Evolutionary conservation across 2,888 invertebrate genomes (phyloP), one percentile per base, ranked within the genome.

Genomic region (Agrotis segetum): DNA sequence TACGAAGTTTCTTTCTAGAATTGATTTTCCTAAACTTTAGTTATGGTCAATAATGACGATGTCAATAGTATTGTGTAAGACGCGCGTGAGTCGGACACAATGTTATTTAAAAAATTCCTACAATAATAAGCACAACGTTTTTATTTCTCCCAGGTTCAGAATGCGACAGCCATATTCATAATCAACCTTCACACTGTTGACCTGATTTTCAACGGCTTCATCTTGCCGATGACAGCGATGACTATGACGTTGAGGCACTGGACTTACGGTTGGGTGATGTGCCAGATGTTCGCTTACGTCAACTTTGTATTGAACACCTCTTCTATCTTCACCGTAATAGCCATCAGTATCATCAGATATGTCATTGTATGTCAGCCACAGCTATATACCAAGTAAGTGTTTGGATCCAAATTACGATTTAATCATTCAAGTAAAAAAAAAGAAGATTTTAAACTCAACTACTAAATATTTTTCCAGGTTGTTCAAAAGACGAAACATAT

Each of bases 291-390:
- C 88, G 98, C 98, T 0, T 93, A 98, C 82, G 94, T 98, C 60
- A 97, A 98, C 77, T 98, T 98, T 86, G 97, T 97, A 3, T 95
- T 98, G 7, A 97, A 98, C 49, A 98, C 98, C 2, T 97, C 98
- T 1, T 98, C 98, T 0, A 96, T 98, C 34, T 97, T 98, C 91
- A 98, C 98, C n/a, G 97, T 98, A 11, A 95, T 98, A 52, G 97
- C 98, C 68, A 98, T 98, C 88, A 98, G 98, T 44, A 97, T 98
- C 90, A 98, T 98, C 93, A 97, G 98, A 92, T 98, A 98, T 89
- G 96, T 98, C 76, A 97, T 98, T 97, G 98, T 98, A 76, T 97
- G 98, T 46, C 98, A 98, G 91, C 98, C 98, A 0, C 95, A 97
- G 62, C 93, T 97, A 16, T 98, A 98, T 91, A 97, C 97, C 46